Base-by-base conservation (phyloP, 2,797 vertebrate genomes). In the Rhynchonycteris naso region DNA sequence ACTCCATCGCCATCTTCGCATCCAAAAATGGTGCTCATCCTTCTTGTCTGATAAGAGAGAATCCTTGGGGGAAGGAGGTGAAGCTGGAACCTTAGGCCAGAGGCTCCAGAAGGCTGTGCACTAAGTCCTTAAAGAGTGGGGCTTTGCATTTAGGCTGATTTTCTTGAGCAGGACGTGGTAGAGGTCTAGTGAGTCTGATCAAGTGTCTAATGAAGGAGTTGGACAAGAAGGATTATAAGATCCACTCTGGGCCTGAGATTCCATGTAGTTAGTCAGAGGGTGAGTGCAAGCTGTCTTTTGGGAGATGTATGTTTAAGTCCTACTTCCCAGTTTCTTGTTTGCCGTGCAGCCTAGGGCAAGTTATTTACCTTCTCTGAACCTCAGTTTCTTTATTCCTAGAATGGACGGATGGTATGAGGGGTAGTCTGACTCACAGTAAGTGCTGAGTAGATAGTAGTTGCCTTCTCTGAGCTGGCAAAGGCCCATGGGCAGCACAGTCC, bases 401-500 rank as follows among this genome's bases (percentile, higher is more conserved):
- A 50, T 15, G 24, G 58, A 47, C 19, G 16, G 75, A 10, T 30
- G 56, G 7, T 10, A 2, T 11, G 59, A 81, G 50, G 18, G 7
- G 16, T 15, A 4, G 38, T 14, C 69, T n/a, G 43, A 63, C n/a
- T 90, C n/a, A 26, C 2, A 13, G 52, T 7, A 33, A 26, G 24
- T 38, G n/a, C 35, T 21, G n/a, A 76, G 30, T 89, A 21, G n/a
- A 9, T 38, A 50, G 24, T 16, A 14, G 13, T 19, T 43, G 52
- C 76, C 56, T 71, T 35, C 58, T 75, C 19, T 1, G n/a, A 28
- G 21, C 3, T 56, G 56, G 82, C 71, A 22, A 50, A 56, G 35
- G 35, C 35, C n/a, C 18, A 1, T 0, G 19, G 69, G 33, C 33
- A 8, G 19, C 33, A 63, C 4, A 4, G 1, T 26, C 4, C 16